Evolutionary conservation across 1,140 invertebrate species (phyloP).

Genomic region (Drosophila sproati): DNA sequence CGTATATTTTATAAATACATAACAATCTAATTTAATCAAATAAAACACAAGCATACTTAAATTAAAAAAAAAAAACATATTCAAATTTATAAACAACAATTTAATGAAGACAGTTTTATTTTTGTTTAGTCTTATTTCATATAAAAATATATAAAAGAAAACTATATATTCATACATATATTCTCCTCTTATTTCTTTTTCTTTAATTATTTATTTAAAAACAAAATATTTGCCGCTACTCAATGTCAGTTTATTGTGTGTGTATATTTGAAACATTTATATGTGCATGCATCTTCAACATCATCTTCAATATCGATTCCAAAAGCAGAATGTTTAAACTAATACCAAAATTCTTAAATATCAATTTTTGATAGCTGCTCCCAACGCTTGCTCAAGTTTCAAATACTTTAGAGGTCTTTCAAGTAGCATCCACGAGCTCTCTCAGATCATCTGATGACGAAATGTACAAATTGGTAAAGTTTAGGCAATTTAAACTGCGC

Average conservation of each 20-base stretch:
- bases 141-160: conserved; percentile 37
- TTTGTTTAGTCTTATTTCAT: conserved; percentile 62
- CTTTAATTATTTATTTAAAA: conserved; percentile 25
- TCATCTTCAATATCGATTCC: conserved; percentile 6
- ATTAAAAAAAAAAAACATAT: conserved; percentile 48
- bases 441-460: conserved; percentile 85
- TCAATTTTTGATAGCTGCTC: conserved; percentile 79
- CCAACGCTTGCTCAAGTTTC: conserved; percentile 34
- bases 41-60: conserved; percentile 41
- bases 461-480: conserved; percentile 84
- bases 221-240: conserved; percentile 55
- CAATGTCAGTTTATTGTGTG: conserved; percentile 11
- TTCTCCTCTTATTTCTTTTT: conserved; percentile 24
- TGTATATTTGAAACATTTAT: conserved; percentile 5
- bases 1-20: conserved; percentile 49
- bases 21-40: conserved; percentile 42
- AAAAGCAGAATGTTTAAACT: conserved; percentile 71
- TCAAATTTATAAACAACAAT: conserved; percentile 46
- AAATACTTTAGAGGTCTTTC: conserved; percentile 24
- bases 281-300: conserved; percentile 49
- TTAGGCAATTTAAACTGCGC: conserved; percentile 65
- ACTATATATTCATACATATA: conserved; percentile 2
- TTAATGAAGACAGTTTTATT: conserved; percentile 72
- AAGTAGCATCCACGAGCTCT: conserved; percentile 62
- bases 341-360: conserved; percentile 74